A percentile compares a stretch with the other conserved stretches of the same genome.
Conservation (phyloP, 2,888 invertebrate genomes). For the Melinaea marsaeus region DNA sequence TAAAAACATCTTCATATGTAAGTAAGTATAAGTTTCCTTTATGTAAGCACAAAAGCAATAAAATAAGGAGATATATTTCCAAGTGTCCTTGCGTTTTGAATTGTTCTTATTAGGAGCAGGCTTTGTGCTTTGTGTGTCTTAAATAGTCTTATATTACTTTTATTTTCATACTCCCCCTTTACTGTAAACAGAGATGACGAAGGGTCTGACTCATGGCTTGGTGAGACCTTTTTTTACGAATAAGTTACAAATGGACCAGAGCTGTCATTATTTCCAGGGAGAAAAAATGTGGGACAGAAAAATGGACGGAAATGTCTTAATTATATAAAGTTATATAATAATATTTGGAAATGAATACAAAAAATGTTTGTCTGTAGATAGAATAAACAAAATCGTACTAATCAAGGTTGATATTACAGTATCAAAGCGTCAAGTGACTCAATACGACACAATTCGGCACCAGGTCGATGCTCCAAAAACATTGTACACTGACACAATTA, state of each 20-base stretch:
- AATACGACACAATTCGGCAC: slow-evolving; percentile 32
- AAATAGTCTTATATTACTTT: slow-evolving; percentile 28
- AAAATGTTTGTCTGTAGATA: background rate
- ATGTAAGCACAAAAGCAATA: background rate
- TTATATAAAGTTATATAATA: no score
- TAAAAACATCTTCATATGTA: background rate
- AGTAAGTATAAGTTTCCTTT: background rate
- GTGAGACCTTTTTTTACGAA: slow-evolving; percentile 8
- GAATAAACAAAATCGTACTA: slow-evolving; percentile 10
- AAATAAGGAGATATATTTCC: background rate
- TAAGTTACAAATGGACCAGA: background rate
- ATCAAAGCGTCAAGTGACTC: slow-evolving; percentile 26
- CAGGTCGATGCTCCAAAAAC: slow-evolving; percentile 27
- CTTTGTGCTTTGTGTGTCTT: slow-evolving; percentile 21
- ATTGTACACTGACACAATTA: slow-evolving; percentile 20
- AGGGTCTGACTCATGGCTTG: slow-evolving; percentile 24
- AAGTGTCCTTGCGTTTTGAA: slow-evolving; percentile 21
- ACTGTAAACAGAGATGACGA: slow-evolving; percentile 8
- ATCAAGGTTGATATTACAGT: slow-evolving; percentile 22
- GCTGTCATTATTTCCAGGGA: no score
- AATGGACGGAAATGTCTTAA: no score
- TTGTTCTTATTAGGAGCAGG: slow-evolving; percentile 24
- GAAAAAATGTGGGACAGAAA: no score
- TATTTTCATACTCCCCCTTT: slow-evolving; percentile 20
- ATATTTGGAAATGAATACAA: background rate